phyloP scores from a whole-genome alignment of 2,797 vertebrate genomes.

The Helarctos malayanus region DNA sequence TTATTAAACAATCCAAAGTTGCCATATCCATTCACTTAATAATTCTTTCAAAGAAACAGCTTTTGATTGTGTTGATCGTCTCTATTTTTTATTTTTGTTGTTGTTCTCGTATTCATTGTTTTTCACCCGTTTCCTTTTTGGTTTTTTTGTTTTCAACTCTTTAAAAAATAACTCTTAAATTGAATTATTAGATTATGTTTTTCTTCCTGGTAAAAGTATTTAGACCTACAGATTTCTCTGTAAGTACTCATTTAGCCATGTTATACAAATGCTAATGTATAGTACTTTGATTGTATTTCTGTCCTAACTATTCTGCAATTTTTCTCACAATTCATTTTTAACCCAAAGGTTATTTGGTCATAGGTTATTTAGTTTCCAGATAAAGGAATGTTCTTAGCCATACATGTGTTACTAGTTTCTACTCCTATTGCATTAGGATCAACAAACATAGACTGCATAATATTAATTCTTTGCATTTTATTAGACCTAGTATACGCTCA shows the following conservation, averaged over 20 bases:
- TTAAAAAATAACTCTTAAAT: not conserved
- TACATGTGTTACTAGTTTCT: not conserved
- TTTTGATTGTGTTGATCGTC: slow-evolving; percentile 4
- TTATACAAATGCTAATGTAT: not conserved
- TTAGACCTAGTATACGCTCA: not conserved
- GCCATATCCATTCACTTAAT: not conserved
- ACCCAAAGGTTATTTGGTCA: not conserved
- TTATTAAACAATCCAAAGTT: slow-evolving; percentile 46
- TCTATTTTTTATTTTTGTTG: slow-evolving; percentile 3
- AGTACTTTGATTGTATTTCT: not conserved
- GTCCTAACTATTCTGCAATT: not conserved
- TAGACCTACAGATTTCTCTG: not conserved
- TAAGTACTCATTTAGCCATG: not conserved
- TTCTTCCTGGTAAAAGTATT: slow-evolving; percentile 15
- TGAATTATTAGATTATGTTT: slow-evolving; percentile 12
- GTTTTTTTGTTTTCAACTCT: not conserved
- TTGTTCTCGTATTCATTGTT: not conserved
- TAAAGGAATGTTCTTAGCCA: slow-evolving; percentile 3
- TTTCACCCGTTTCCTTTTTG: not conserved
- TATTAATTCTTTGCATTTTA: not conserved
- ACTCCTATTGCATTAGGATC: not conserved
- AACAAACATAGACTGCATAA: not conserved
- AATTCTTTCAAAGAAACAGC: not conserved
- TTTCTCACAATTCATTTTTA: slow-evolving; percentile 40
- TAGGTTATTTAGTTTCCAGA: not conserved